phyloP scores from a whole-genome alignment of 2,888 invertebrate genomes.

The Chloromyia formosa region DNA sequence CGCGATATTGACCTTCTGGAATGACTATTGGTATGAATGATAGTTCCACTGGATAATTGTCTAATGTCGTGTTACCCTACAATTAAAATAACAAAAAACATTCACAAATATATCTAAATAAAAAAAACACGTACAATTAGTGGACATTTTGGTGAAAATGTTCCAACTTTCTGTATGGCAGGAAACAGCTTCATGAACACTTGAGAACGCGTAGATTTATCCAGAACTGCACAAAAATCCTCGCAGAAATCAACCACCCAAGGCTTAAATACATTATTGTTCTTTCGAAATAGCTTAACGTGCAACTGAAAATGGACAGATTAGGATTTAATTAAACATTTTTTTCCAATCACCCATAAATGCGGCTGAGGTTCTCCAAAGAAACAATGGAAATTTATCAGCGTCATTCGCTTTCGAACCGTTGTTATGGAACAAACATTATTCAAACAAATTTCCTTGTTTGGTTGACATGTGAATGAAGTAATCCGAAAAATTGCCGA shows the following conservation, averaged over 20 bases:
- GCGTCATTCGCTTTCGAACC: background rate
- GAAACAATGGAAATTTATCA: background rate
- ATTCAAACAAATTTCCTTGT: background rate
- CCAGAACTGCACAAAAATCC: background rate
- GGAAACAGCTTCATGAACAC: background rate
- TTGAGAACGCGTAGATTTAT: background rate
- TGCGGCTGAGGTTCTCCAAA: background rate
- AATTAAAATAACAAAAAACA: background rate
- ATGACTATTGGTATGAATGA: background rate
- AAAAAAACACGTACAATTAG: background rate
- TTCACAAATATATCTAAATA: background rate
- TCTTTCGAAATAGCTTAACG: background rate
- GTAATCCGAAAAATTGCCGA: background rate
- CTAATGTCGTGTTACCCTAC: background rate
- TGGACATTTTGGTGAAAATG: background rate
- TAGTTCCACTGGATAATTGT: background rate
- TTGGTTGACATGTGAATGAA: background rate
- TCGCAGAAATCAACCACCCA: conserved; percentile 1
- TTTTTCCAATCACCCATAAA: background rate
- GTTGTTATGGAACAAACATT: background rate
- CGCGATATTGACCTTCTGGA: background rate
- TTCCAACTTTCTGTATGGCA: background rate
- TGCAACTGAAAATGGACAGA: background rate
- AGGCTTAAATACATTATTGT: background rate
- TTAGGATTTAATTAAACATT: too few species aligned